Conservation (phyloP, 2,888 invertebrate species). For the Pilophorus perplexus region DNA sequence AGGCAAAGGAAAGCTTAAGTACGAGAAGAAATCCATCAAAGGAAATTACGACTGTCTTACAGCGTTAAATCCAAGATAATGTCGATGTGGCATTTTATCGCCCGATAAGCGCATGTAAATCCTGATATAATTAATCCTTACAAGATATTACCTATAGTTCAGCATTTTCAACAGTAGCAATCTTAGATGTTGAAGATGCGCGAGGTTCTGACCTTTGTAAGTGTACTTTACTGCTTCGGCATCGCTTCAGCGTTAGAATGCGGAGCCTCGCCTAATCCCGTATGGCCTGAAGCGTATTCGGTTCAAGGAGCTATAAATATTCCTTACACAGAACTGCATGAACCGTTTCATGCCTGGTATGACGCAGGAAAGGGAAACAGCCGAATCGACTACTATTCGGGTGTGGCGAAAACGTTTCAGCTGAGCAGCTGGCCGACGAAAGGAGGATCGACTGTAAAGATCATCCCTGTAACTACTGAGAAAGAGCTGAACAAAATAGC, state of each 20-base stretch:
- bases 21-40: no score
- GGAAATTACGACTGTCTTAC: no score
- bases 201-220: no score
- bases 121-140: no score
- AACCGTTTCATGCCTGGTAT: constrained; percentile 88
- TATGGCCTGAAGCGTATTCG: constrained; percentile 69
- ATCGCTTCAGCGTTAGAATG: not conserved
- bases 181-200: no score
- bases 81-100: no score
- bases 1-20: no score
- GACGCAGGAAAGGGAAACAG: constrained; percentile 72
- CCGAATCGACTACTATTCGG: constrained; percentile 92
- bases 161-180: no score
- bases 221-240: constrained; percentile 4
- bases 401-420: constrained; percentile 88
- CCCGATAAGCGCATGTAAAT: no score
- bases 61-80: no score
- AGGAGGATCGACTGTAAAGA: constrained; percentile 68
- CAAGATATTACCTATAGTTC: no score
- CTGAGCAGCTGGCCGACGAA: constrained; percentile 60
- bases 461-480: constrained; percentile 83
- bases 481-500: constrained; percentile 66
- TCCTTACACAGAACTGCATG: constrained; percentile 90
- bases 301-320: constrained; percentile 76
- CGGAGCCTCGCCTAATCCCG: not conserved